A percentile compares a stretch with the other conserved stretches of the same genome.
Evolutionary conservation across 1,140 invertebrate genomes (phyloP).

Genomic region (Octopus sinensis): DNA sequence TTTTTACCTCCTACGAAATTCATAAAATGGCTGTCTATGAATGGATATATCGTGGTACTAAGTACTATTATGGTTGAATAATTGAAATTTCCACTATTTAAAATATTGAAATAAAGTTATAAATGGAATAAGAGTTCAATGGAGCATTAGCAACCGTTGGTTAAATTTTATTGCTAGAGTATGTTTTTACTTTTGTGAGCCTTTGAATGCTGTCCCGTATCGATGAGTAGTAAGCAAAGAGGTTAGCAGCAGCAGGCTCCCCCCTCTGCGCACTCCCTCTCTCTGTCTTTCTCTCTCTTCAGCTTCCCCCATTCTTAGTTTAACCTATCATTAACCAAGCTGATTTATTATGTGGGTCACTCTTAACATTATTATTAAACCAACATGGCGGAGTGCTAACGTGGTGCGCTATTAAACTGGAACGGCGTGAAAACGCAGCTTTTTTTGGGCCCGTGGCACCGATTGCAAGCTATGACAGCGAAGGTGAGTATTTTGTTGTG

Average conservation of each 20-base stretch:
- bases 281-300: too few species aligned
- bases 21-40: neutral
- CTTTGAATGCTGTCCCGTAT: too few species aligned
- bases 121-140: too few species aligned
- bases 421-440: conserved; percentile 9
- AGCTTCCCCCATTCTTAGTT: neutral
- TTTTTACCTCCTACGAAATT: neutral
- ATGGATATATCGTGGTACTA: neutral
- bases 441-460: neutral
- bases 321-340: conserved; percentile 16
- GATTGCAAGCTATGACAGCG: neutral
- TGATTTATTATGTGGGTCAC: conserved; percentile 17
- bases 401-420: conserved; percentile 7
- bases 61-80: neutral
- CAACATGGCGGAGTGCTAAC: conserved; percentile 17
- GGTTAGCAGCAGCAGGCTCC: too few species aligned
- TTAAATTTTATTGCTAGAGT: too few species aligned
- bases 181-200: too few species aligned
- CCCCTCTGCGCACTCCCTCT: too few species aligned
- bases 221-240: too few species aligned
- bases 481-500: conserved; percentile 3
- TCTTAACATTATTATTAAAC: conserved; percentile 17
- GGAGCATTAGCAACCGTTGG: too few species aligned
- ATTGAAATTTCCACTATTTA: too few species aligned
- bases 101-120: too few species aligned